phyloP scores from a whole-genome alignment of 2,113 vertebrate species.

The Oncorhynchus gorbuscha region DNA sequence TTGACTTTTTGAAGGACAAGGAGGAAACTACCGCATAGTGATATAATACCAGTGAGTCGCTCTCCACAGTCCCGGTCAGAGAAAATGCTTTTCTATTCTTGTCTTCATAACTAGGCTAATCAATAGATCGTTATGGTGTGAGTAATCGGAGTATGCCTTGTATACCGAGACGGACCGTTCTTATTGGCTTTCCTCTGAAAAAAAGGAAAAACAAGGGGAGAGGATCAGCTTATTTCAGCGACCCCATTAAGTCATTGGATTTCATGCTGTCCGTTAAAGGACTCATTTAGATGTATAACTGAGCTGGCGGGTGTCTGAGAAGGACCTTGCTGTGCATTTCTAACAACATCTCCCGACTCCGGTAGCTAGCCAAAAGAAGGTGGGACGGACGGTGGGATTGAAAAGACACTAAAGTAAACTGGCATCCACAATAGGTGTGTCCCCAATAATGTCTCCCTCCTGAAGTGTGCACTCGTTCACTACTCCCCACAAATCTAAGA shows the following conservation, averaged over 20 bases:
- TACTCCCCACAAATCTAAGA: no score
- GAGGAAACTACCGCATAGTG: neutral
- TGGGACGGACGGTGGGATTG: neutral
- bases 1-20: neutral
- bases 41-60: neutral
- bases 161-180: neutral
- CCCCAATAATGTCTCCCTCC: neutral
- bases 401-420: neutral
- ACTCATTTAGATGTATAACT: conserved; percentile 39
- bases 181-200: conserved; percentile 1
- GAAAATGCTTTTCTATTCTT: neutral
- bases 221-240: neutral
- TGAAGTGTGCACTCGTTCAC: neutral
- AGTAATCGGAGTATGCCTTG: neutral
- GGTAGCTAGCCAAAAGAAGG: neutral
- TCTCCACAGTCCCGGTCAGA: neutral
- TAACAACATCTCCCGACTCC: neutral
- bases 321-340: conserved; percentile 28
- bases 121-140: conserved; percentile 7
- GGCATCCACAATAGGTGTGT: neutral
- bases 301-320: neutral
- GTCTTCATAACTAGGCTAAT: conserved; percentile 6
- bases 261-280: neutral
- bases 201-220: neutral
- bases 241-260: neutral